A percentile compares a stretch with the other conserved stretches of the same genome.
Evolutionary conservation across 1,140 invertebrate genomes (phyloP).

Genomic region (Saxidomus purpurata): DNA sequence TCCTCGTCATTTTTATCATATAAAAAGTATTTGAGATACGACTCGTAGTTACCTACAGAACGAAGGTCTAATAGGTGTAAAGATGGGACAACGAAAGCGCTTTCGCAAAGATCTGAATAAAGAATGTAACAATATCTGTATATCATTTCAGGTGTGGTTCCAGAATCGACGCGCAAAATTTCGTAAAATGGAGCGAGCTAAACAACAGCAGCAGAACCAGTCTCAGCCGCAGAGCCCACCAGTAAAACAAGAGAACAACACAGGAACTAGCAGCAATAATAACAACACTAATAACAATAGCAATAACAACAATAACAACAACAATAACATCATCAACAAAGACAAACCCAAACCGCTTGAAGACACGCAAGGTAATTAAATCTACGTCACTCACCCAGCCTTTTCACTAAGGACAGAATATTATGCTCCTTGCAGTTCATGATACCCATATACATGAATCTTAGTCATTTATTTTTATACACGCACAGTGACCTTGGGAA

Average conservation of each 20-base stretch:
- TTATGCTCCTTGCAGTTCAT: no score
- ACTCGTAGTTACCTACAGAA: no score
- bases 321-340: constrained; percentile 37
- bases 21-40: no score
- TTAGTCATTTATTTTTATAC: no score
- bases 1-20: no score
- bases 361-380: constrained; percentile 47
- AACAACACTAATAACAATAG: constrained; percentile 51
- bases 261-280: constrained; percentile 26
- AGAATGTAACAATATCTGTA: neutral
- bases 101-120: no score
- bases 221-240: constrained; percentile 53
- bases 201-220: constrained; percentile 60
- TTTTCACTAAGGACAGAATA: no score
- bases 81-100: no score
- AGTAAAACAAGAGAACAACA: constrained; percentile 61
- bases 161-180: constrained; percentile 99
- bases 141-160: constrained; percentile 96
- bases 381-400: no score
- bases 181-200: constrained; percentile 66
- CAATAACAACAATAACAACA: constrained; percentile 55
- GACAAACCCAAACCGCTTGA: constrained; percentile 58
- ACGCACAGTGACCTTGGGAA: no score
- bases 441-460: no score
- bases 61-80: no score